phyloP scores from a whole-genome alignment of 1,140 invertebrate genomes.

The Drosophila burlai region DNA sequence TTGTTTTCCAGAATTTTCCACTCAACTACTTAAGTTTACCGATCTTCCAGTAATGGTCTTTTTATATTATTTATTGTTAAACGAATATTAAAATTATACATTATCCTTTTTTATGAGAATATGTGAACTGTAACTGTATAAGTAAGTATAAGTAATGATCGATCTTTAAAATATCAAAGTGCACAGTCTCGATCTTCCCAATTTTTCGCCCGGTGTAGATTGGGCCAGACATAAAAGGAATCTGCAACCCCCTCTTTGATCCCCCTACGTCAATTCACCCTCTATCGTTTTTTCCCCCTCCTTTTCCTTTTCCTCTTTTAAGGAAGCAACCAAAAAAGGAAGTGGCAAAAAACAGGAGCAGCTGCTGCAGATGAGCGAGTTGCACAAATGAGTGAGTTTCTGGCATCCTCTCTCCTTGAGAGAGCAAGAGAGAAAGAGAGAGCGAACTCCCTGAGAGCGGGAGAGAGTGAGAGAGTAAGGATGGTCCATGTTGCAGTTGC shows the following conservation, averaged over 20 bases:
- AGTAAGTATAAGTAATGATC: no score
- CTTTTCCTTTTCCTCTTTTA: neutral
- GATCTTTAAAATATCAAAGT: neutral
- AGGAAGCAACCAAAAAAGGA: slow-evolving; percentile 64
- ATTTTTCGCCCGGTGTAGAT: slow-evolving; percentile 23
- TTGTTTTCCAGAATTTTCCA: slow-evolving; percentile 24
- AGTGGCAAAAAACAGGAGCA: slow-evolving; percentile 61
- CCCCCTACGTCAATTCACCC: neutral
- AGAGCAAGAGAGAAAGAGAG: slow-evolving; percentile 3
- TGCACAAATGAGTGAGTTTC: slow-evolving; percentile 21
- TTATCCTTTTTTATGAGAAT: neutral
- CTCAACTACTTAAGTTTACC: slow-evolving; percentile 7
- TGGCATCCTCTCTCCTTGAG: neutral
- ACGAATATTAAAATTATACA: neutral
- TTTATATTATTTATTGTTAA: neutral
- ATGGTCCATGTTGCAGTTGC: slow-evolving; percentile 19
- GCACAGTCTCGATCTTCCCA: neutral
- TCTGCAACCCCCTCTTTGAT: slow-evolving; percentile 35
- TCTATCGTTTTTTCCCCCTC: neutral
- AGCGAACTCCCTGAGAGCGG: neutral
- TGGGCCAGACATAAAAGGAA: slow-evolving; percentile 58
- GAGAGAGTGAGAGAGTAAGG: slow-evolving; percentile 6
- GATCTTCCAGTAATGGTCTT: slow-evolving; percentile 1
- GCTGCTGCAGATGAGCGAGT: slow-evolving; percentile 22
- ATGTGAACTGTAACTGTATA: neutral